A percentile compares a stretch with the other conserved stretches of the same genome.
Evolutionary conservation across 1,140 invertebrate genomes (phyloP).

Genomic region (Brachionus rubens): DNA sequence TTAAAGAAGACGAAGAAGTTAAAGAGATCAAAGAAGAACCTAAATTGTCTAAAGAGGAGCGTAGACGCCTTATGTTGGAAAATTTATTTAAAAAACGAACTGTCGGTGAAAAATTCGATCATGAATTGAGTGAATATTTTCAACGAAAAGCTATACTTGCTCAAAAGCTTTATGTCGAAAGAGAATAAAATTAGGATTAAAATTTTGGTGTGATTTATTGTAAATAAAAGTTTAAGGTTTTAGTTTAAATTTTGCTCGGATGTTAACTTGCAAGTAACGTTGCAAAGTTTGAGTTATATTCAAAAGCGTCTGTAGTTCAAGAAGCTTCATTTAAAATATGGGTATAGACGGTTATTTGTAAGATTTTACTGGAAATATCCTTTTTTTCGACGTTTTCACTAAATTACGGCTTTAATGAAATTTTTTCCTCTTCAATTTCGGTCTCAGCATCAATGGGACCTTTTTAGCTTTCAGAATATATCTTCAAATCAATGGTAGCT

Average conservation of each 20-base stretch:
- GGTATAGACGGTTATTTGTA: too few species aligned
- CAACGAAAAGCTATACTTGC: background rate
- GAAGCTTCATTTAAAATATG: too few species aligned
- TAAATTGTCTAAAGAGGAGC: conserved; percentile 8
- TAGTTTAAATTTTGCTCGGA: background rate
- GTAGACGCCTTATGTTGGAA: background rate
- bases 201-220: background rate
- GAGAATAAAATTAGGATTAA: background rate
- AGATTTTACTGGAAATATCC: too few species aligned
- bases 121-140: conserved; percentile 19
- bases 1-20: background rate
- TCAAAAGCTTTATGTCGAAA: conserved; percentile 30
- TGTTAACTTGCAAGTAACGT: background rate
- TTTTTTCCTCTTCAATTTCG: too few species aligned
- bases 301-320: too few species aligned
- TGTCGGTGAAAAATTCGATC: conserved; percentile 25
- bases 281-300: too few species aligned
- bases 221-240: conserved; percentile 40
- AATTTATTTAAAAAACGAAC: conserved; percentile 38
- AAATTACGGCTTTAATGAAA: too few species aligned
- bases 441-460: too few species aligned
- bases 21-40: background rate
- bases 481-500: too few species aligned
- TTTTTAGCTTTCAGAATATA: too few species aligned
- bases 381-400: too few species aligned